Evolutionary conservation across 2,797 vertebrate genomes (phyloP), one percentile per base, ranked within the genome.

Genomic region (Gadopsis bispinosus): DNA sequence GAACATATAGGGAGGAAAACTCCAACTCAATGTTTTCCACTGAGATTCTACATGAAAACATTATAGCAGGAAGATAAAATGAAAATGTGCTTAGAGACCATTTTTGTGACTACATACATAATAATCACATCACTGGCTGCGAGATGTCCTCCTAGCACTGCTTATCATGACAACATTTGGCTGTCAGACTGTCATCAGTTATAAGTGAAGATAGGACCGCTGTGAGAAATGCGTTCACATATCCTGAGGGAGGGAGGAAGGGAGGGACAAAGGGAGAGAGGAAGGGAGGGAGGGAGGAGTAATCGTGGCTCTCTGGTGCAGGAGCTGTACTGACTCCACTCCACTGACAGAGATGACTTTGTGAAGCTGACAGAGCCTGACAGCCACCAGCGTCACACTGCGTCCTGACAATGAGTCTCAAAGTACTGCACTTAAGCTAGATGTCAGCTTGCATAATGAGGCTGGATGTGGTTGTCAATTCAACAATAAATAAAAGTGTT

Each of bases 11-110:
- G 0, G 96, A 97, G 50, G 96, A 95, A 61, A 97, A 96, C 80
- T 99, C 98, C 61, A 93, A 75, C 81, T 99, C 98, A 0, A 97
- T 94, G 92, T 93, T 98, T 86, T 99, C 98, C 91, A 97, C 94
- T 37, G 98, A 99, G 85, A 99, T 95, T 89, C 98, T 99, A 75
- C 35, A 81, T 13, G 22, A 59, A 73, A 75, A 72, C 13, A 76
- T n/a, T 1, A 68, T 7, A 74, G 17, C 33, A 37, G 53, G 41
- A 19, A 10, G 4, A 70, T 55, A 63, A 5, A 77, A 69, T 39
- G 3, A 55, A 65, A 70, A 77, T 20, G 16, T 1, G 33, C 22
- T 41, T 8, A 11, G 4, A 7, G 13, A 50, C 11, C 13, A 33
- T 4, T 64, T 29, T 48, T 3, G 1, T 17, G 69, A 47, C 11